Percentiles rank a stretch among this genome's conserved stretches.
Evolutionary conservation across 1,140 invertebrate genomes (phyloP).

Genomic region (Lucilia sericata): DNA sequence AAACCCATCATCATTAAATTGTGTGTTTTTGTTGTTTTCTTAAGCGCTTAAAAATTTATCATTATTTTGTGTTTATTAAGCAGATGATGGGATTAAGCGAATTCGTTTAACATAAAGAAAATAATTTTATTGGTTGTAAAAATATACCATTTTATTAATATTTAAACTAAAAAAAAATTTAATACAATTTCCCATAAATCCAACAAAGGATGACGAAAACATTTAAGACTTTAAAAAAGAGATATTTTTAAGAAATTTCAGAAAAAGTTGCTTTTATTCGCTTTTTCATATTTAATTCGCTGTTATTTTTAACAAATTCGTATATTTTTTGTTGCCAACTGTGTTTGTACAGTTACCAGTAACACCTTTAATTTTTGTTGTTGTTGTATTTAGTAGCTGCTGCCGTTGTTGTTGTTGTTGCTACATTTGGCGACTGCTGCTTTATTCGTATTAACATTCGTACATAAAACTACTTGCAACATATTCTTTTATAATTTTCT

Average conservation of each 20-base stretch:
- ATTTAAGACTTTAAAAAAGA: too few species aligned
- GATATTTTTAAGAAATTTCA: too few species aligned
- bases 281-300: too few species aligned
- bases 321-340: neutral
- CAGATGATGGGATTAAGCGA: neutral
- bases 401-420: neutral
- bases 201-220: too few species aligned
- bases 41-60: neutral
- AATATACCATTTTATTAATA: too few species aligned
- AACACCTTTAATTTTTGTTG: neutral
- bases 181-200: too few species aligned
- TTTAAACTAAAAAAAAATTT: too few species aligned
- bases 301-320: too few species aligned
- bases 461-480: neutral
- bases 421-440: neutral
- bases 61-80: neutral
- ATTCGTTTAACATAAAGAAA: neutral
- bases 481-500: neutral
- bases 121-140: neutral
- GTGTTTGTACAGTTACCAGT: conserved; percentile 13
- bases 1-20: neutral
- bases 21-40: too few species aligned
- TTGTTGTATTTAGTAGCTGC: neutral
- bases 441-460: neutral
- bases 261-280: too few species aligned